phyloP scores from a whole-genome alignment of 2,888 invertebrate genomes.

The Phoronis australis region DNA sequence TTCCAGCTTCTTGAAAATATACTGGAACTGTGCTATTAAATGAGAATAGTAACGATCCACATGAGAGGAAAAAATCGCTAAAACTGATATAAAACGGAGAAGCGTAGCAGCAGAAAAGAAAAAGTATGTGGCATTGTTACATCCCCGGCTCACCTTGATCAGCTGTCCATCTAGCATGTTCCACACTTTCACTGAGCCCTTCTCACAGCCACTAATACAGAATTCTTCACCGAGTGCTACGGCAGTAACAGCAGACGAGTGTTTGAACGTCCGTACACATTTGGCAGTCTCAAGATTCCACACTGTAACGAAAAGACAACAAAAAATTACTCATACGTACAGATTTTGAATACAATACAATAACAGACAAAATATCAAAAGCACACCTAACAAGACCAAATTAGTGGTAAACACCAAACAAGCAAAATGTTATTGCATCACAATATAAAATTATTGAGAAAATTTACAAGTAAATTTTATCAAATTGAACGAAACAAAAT shows the following conservation, averaged over 20 bases:
- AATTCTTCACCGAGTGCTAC: slow-evolving; percentile 32
- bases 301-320: too few relatives aligned
- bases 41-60: background rate
- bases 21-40: background rate
- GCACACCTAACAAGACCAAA: too few relatives aligned
- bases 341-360: too few relatives aligned
- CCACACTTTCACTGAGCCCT: slow-evolving; percentile 51
- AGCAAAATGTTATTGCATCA: too few relatives aligned
- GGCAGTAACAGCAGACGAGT: slow-evolving; percentile 38
- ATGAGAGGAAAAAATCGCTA: too few relatives aligned
- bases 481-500: too few relatives aligned
- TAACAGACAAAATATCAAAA: too few relatives aligned
- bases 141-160: slow-evolving; percentile 43
- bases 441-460: too few relatives aligned
- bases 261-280: slow-evolving; percentile 44
- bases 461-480: too few relatives aligned
- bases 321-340: too few relatives aligned
- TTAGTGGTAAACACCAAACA: too few relatives aligned
- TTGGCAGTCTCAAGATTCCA: slow-evolving; percentile 49
- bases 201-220: slow-evolving; percentile 47
- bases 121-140: background rate
- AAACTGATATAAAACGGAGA: too few relatives aligned
- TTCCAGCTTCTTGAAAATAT: background rate
- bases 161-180: slow-evolving; percentile 39
- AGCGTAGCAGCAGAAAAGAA: background rate